phyloP scores from a whole-genome alignment of 2,888 invertebrate species.

The Brachynemurus nebulosus region DNA sequence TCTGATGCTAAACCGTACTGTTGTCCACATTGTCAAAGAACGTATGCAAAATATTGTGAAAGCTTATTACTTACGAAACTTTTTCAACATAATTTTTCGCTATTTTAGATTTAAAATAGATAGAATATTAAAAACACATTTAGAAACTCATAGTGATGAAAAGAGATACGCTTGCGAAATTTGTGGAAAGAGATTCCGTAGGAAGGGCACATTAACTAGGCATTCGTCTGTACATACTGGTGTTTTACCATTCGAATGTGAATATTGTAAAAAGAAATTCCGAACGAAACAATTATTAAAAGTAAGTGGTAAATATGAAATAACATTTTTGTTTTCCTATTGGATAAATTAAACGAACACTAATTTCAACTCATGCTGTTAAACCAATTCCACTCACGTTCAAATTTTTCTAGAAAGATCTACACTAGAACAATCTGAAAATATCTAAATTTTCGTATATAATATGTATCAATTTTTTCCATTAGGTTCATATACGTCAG shows the following conservation, averaged over 20 bases:
- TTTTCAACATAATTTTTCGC: no score
- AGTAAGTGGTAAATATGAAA: no score
- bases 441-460: no score
- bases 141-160: background rate
- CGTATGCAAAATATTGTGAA: no score
- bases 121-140: background rate
- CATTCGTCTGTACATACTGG: conserved; percentile 39
- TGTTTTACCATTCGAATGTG: conserved; percentile 62
- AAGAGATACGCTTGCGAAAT: background rate
- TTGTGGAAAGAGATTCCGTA: background rate
- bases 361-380: no score
- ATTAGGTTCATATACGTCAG: background rate
- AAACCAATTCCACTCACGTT: no score
- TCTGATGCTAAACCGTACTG: background rate
- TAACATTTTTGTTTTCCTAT: no score
- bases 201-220: background rate
- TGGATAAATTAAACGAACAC: no score
- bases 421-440: no score
- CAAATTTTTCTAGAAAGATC: no score
- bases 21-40: background rate
- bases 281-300: conserved; percentile 61
- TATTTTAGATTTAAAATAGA: conserved; percentile 1
- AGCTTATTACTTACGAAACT: no score
- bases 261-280: conserved; percentile 60
- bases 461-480: no score